phyloP scores from a whole-genome alignment of 1,140 invertebrate species.

The Sminthurinus signatus region DNA sequence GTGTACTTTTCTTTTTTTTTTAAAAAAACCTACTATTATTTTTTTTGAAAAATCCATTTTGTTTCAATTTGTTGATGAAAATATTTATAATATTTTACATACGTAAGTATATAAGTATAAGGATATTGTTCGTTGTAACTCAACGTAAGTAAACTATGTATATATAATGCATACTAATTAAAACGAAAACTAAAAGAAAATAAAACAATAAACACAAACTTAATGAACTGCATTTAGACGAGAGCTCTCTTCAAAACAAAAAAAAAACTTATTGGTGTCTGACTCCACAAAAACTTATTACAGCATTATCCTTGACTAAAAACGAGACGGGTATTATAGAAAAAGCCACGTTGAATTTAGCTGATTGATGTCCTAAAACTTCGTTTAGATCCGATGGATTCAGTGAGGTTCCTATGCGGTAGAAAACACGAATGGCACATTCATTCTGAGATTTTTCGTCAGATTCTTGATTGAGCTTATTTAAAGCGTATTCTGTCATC shows the following conservation, averaged over 20 bases:
- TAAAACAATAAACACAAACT: neutral
- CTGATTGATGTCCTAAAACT: slow-evolving; percentile 51
- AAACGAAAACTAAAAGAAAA: too few species aligned
- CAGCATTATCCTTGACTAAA: slow-evolving; percentile 67
- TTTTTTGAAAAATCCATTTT: too few species aligned
- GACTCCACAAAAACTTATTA: slow-evolving; percentile 66
- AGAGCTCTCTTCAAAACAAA: too few species aligned
- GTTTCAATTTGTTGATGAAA: too few species aligned
- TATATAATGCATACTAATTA: too few species aligned
- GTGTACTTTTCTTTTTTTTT: too few species aligned
- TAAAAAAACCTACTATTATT: too few species aligned
- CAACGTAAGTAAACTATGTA: too few species aligned
- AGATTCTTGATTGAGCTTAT: slow-evolving; percentile 61
- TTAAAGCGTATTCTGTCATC: slow-evolving; percentile 62
- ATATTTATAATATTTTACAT: too few species aligned
- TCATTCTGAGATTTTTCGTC: slow-evolving; percentile 47
- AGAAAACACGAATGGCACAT: slow-evolving; percentile 66
- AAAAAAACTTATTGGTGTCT: slow-evolving; percentile 50
- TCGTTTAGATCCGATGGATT: slow-evolving; percentile 52
- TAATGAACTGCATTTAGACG: neutral
- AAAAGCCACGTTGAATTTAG: slow-evolving; percentile 42
- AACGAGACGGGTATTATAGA: slow-evolving; percentile 68
- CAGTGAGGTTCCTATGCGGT: slow-evolving; percentile 55
- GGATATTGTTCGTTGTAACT: too few species aligned
- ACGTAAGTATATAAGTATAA: too few species aligned